Percentiles rank a stretch among this genome's conserved stretches.
Conservation (phyloP, 2,888 invertebrate genomes). For the Metopia argyrocephala region DNA sequence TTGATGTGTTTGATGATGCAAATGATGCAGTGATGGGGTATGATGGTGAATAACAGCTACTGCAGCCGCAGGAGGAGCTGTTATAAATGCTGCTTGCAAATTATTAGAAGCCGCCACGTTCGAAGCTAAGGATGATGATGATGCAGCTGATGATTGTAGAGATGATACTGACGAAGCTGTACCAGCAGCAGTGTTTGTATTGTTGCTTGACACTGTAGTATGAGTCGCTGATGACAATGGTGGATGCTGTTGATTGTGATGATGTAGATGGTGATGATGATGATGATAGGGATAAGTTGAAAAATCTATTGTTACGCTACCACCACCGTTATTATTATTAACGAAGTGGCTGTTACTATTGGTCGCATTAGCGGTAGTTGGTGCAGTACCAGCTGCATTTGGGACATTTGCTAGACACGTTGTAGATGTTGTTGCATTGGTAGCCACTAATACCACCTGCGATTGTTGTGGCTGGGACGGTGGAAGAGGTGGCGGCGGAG, state of each 20-base stretch:
- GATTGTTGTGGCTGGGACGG: slow-evolving; percentile 25
- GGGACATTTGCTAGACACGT: slow-evolving; percentile 53
- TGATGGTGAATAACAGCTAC: slow-evolving; percentile 37
- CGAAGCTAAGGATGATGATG: slow-evolving; percentile 49
- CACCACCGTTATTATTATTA: slow-evolving; percentile 36
- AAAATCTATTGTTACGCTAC: slow-evolving; percentile 47
- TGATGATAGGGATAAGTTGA: slow-evolving; percentile 59
- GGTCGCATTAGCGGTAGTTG: slow-evolving; percentile 55
- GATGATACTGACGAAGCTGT: slow-evolving; percentile 65
- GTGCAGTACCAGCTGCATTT: slow-evolving; percentile 65
- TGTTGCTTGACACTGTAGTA: slow-evolving; percentile 62
- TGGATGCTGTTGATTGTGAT: slow-evolving; percentile 52
- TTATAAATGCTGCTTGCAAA: slow-evolving; percentile 36
- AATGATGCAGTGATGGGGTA: slow-evolving; percentile 28
- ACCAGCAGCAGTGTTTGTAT: slow-evolving; percentile 65
- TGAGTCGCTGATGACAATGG: slow-evolving; percentile 56
- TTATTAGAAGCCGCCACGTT: slow-evolving; percentile 59
- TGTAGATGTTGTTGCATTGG: slow-evolving; percentile 48
- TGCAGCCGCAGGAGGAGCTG: slow-evolving; percentile 27
- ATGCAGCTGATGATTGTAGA: slow-evolving; percentile 36
- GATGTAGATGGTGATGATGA: slow-evolving; percentile 55
- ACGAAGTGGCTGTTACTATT: slow-evolving; percentile 44
- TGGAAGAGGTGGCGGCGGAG: slow-evolving; percentile 5
- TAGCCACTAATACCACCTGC: slow-evolving; percentile 40
- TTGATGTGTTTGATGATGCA: slow-evolving; percentile 33